A percentile compares a stretch with the other conserved stretches of the same genome.
phyloP scores from a whole-genome alignment of 37 sponge, comb jelly and placozoan genomes.

The Ephydatia muelleri region DNA sequence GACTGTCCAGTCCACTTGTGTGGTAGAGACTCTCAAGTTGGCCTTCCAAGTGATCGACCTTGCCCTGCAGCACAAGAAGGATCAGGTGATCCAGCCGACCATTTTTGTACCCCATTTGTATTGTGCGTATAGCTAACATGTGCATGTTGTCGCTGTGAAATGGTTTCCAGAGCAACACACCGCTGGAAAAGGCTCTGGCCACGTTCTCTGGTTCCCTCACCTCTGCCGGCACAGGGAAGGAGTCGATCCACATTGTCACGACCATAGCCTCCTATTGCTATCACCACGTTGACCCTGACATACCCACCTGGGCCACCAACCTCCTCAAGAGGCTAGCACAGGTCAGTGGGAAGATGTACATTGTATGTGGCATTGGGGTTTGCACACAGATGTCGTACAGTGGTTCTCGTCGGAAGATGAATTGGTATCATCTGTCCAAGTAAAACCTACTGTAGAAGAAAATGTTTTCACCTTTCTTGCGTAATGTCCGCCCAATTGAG shows the following conservation, averaged over 20 bases:
- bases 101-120: neutral
- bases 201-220: constrained; percentile 9
- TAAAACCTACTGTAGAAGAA: no score
- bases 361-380: no score
- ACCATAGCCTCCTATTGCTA: constrained; percentile 69
- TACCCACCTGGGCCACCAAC: constrained; percentile 50
- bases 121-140: neutral
- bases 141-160: no score
- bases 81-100: constrained; percentile 19
- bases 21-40: constrained; percentile 49
- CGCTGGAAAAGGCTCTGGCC: constrained; percentile 62
- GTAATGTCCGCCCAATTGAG: no score
- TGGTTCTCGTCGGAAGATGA: no score
- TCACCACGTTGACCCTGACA: constrained; percentile 63
- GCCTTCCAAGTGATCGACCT: constrained; percentile 45
- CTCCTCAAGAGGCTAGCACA: constrained; percentile 43
- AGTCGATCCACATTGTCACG: constrained; percentile 46
- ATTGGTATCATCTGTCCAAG: no score
- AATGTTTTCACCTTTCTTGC: no score
- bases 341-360: neutral
- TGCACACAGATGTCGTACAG: no score
- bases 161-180: constrained; percentile 22
- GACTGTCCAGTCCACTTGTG: neutral
- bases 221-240: neutral
- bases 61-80: constrained; percentile 24